Conservation (phyloP, 2,888 invertebrate species). For the Camponotus fellah region DNA sequence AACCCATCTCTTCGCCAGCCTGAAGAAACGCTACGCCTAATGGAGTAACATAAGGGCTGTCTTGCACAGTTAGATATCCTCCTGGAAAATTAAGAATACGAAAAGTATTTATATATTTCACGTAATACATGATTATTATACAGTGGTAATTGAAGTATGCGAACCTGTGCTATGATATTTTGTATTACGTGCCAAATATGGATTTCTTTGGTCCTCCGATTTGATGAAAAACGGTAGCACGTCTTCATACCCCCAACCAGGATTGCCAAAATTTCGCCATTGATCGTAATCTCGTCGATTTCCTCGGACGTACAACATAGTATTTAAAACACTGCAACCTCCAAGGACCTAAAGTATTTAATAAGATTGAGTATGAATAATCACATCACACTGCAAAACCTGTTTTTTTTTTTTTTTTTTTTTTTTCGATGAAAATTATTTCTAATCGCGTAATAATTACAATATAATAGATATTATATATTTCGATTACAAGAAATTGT, state of each 20-base stretch:
- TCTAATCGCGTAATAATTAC: too few relatives aligned
- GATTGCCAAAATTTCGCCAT: constrained; percentile 95
- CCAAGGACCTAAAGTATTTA: constrained; percentile 89
- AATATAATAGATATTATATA: background rate
- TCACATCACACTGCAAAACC: background rate
- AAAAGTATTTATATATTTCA: background rate
- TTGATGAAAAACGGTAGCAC: constrained; percentile 94
- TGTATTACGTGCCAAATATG: constrained; percentile 92
- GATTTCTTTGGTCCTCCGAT: constrained; percentile 95
- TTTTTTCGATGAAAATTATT: too few relatives aligned
- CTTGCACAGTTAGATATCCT: constrained; percentile 92
- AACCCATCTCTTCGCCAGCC: constrained; percentile 97
- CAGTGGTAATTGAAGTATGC: background rate
- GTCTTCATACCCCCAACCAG: constrained; percentile 95
- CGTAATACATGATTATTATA: background rate
- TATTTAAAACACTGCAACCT: constrained; percentile 95
- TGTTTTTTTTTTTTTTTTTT: background rate
- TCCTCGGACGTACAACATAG: constrained; percentile 96
- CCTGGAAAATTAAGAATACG: constrained; percentile 87
- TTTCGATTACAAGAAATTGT: background rate
- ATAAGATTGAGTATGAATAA: background rate
- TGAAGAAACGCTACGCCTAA: constrained; percentile 94
- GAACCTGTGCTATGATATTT: constrained; percentile 91
- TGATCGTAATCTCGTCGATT: constrained; percentile 95
- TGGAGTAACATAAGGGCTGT: constrained; percentile 93